These are phyloP conservation scores for Dolichoris vasculosae DNA, from an alignment of 1,140 invertebrate species.

Conservation along the genomic window DNA sequence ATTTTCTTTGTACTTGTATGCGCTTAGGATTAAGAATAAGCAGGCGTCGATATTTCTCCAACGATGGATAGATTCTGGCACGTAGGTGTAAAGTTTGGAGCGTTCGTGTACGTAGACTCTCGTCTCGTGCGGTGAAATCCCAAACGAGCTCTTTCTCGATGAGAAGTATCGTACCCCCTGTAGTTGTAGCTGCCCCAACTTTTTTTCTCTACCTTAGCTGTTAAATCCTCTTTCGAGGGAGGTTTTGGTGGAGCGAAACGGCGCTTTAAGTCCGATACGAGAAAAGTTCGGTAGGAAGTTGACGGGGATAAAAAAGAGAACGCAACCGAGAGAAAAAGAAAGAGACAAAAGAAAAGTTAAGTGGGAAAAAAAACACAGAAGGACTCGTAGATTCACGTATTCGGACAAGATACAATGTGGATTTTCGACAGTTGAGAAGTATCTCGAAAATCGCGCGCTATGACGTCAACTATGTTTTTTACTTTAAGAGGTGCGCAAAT, in stretches of 20 bases:
- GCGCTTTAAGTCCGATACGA: conserved; percentile 50
- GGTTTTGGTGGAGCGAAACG: conserved; percentile 45
- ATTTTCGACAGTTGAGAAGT: conserved; percentile 51
- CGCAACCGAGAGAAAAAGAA: neutral
- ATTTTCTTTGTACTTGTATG: too few species aligned
- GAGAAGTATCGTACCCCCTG: conserved; percentile 10
- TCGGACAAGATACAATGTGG: conserved; percentile 46
- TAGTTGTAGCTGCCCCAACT: neutral
- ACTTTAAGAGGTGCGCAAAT: conserved; percentile 39
- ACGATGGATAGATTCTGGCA: neutral
- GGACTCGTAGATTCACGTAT: conserved; percentile 29
- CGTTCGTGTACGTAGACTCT: neutral
- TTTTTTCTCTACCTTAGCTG: conserved; percentile 39
- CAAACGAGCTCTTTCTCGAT: conserved; percentile 36
- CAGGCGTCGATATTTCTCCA: neutral
- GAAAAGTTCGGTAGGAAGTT: conserved; percentile 51
- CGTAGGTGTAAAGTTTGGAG: neutral
- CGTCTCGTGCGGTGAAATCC: conserved; percentile 29
- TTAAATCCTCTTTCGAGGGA: conserved; percentile 51
- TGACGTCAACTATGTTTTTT: conserved; percentile 33
- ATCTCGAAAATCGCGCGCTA: conserved; percentile 38
- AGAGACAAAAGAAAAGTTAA: neutral
- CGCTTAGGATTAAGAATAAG: too few species aligned
- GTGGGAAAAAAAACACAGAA: conserved; percentile 33
- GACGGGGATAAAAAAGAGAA: conserved; percentile 43